phyloP scores from a whole-genome alignment of 2,888 invertebrate genomes.

The Perithous albicinctus region DNA sequence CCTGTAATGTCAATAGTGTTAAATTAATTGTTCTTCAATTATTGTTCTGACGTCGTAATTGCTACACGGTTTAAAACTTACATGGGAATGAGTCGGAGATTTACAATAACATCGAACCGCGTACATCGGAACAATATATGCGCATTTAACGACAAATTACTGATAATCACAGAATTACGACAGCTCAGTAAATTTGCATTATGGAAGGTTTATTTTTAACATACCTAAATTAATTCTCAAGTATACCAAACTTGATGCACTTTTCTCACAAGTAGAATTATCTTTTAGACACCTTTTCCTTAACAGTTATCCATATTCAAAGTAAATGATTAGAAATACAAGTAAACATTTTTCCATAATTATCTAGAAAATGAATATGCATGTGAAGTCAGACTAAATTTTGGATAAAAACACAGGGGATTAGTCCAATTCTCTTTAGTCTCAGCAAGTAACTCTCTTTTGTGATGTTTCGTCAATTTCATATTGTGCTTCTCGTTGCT shows the following conservation, averaged over 20 bases:
- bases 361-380: neutral
- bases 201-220: neutral
- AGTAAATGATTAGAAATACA: neutral
- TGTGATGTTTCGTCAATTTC: neutral
- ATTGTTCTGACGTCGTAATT: too few species aligned
- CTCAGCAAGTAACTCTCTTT: too few species aligned
- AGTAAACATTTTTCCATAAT: neutral
- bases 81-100: neutral
- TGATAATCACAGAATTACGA: neutral
- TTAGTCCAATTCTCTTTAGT: neutral
- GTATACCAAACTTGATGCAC: neutral
- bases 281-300: neutral
- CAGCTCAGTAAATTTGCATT: neutral
- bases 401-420: conserved; percentile 1
- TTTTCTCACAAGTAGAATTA: neutral
- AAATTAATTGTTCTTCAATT: too few species aligned
- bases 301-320: neutral
- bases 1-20: too few species aligned
- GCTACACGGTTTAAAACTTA: too few species aligned
- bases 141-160: neutral
- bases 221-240: neutral
- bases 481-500: neutral
- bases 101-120: neutral
- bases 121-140: neutral
- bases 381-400: neutral